Evolutionary conservation across 2,797 vertebrate species (phyloP), one percentile per base, ranked within the genome.

Genomic region (Rhabdophis nuchalis): DNA sequence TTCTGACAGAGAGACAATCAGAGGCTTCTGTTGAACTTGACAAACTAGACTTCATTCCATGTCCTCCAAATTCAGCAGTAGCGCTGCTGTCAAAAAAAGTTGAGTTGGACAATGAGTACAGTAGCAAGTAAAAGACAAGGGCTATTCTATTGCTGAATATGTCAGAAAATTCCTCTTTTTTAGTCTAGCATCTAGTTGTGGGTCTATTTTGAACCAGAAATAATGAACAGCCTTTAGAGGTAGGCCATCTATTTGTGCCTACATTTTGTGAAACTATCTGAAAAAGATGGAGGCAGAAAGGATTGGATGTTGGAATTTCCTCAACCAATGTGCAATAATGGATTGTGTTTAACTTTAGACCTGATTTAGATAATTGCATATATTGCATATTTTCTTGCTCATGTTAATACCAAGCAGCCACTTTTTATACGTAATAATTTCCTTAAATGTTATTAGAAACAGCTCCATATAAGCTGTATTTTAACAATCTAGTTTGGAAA

Each of bases 1-100:
- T 92, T 86, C 5, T 94, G 52, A 92, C 95, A 93, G 61, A 25
- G 91, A 68, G 20, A 86, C 56, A 32, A 57, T 7, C 91, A 90
- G 88, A 91, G n/a, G 46, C 18, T 92, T 60, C 92, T 10, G 90
- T 93, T 93, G 52, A 90, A n/a, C 88, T 61, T 57, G n/a, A 60
- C 32, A 1, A 5, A 58, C 3, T 85, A 89, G 85, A 12, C 23
- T 91, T n/a, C 36, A 2, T 0, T 32, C 7, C 64, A 1, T 53
- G 0, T 93, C 58, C 89, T 82, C 46, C 85, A 90, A 94, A 91
- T 5, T 27, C 61, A 23, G 36, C 57, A 50, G 50, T 93, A 88
- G 89, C 56, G 41, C 68, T 8, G 18, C 4, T 18, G 4, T 11
- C 36, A 77, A 23, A 77, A 77, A 77, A 77, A 11, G 72, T 77